A percentile compares a stretch with the other conserved stretches of the same genome.
Evolutionary conservation across 2,888 invertebrate genomes (phyloP).

Genomic region (Sphinx pinastri): DNA sequence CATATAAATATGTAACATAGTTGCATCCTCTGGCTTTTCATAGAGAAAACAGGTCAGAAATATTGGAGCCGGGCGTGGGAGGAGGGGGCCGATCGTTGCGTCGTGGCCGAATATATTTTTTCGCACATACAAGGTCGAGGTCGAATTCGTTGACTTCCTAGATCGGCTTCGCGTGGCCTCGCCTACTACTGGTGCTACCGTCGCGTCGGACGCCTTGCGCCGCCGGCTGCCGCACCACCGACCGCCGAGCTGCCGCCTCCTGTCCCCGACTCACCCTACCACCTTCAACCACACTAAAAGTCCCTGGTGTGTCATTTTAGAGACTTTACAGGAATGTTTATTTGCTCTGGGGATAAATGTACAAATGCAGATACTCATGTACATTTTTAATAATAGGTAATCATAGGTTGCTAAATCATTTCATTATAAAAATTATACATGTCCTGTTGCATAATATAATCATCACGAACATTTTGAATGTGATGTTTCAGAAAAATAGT

Average conservation of each 20-base stretch:
- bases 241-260: slow-evolving; percentile 15
- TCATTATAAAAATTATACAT: not conserved
- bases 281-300: slow-evolving; percentile 1
- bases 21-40: not conserved
- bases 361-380: not conserved
- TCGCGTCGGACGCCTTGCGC: slow-evolving; percentile 39
- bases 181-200: slow-evolving; percentile 31
- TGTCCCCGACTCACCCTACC: not conserved
- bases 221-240: slow-evolving; percentile 40
- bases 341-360: not conserved
- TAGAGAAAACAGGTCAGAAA: slow-evolving; percentile 23
- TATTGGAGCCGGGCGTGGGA: slow-evolving; percentile 35
- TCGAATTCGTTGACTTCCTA: slow-evolving; percentile 79
- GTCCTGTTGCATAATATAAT: not conserved
- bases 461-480: not conserved
- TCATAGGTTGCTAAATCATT: too few species aligned
- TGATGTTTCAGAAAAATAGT: slow-evolving; percentile 4
- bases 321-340: not conserved
- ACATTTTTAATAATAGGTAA: not conserved
- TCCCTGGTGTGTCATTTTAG: not conserved
- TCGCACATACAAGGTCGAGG: slow-evolving; percentile 80
- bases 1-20: not conserved
- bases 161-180: slow-evolving; percentile 62
- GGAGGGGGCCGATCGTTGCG: slow-evolving; percentile 49
- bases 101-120: slow-evolving; percentile 74